phyloP scores from a whole-genome alignment of 2,797 vertebrate species.

The Morus bassanus region DNA sequence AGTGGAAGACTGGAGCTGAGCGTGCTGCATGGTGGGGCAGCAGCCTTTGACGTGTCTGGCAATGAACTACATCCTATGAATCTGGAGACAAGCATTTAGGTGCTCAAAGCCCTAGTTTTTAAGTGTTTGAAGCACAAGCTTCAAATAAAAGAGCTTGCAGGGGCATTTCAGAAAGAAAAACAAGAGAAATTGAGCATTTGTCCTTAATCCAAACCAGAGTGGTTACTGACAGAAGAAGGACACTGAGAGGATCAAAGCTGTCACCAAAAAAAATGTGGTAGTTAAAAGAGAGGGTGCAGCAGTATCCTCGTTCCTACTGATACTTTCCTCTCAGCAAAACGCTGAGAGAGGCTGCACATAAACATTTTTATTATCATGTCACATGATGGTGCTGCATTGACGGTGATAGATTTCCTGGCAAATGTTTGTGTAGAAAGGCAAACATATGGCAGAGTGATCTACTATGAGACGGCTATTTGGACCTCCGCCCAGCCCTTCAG shows the following conservation, averaged over 20 bases:
- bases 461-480: neutral
- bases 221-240: slow-evolving; percentile 16
- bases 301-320: neutral
- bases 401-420: slow-evolving; percentile 33
- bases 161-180: neutral
- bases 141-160: neutral
- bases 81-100: neutral
- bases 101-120: neutral
- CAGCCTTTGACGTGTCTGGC: neutral
- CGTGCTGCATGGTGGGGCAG: neutral
- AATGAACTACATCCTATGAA: neutral
- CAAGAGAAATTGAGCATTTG: neutral
- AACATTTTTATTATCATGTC: slow-evolving; percentile 30
- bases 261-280: neutral
- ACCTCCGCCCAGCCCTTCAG: neutral
- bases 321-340: neutral
- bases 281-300: neutral
- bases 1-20: neutral
- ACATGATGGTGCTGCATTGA: slow-evolving; percentile 39
- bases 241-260: slow-evolving; percentile 10
- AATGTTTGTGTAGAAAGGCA: slow-evolving; percentile 21
- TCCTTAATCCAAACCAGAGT: slow-evolving; percentile 27
- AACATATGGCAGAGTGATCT: slow-evolving; percentile 9
- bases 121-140: neutral
- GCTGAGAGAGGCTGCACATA: neutral